A percentile compares a stretch with the other conserved stretches of the same genome.
Evolutionary conservation across 2,888 invertebrate species (phyloP).

Genomic region (Sarcophaga subvicina): DNA sequence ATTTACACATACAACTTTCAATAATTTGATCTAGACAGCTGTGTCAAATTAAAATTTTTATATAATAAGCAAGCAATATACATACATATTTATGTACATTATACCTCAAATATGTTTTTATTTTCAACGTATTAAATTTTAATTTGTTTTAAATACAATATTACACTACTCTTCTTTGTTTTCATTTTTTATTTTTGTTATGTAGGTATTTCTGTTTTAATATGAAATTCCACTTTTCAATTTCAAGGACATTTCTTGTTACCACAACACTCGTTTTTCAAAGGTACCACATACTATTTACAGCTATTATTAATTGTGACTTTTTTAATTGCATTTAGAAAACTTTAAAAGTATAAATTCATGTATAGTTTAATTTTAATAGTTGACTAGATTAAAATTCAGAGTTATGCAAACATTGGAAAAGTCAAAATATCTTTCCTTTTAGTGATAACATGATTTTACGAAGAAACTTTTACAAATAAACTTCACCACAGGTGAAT

Average conservation of each 20-base stretch:
- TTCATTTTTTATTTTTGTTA: background rate
- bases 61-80: background rate
- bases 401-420: constrained; percentile 45
- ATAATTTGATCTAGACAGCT: background rate
- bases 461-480: background rate
- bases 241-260: constrained; percentile 66
- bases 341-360: constrained; percentile 19
- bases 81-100: background rate
- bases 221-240: constrained; percentile 54
- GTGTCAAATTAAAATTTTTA: background rate
- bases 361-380: constrained; percentile 15
- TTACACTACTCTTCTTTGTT: background rate
- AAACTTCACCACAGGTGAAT: background rate
- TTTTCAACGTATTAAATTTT: background rate
- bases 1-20: background rate
- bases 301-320: background rate
- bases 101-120: background rate
- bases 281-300: background rate
- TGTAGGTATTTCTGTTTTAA: background rate
- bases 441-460: background rate
- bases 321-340: constrained; percentile 4
- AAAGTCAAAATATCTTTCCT: background rate
- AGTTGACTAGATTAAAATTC: constrained; percentile 35
- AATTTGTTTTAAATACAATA: background rate
- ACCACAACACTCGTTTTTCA: constrained; percentile 46